Evolutionary conservation across 1,140 invertebrate genomes (phyloP), one percentile per base, ranked within the genome.

Genomic region (Heliconius nattereri): DNA sequence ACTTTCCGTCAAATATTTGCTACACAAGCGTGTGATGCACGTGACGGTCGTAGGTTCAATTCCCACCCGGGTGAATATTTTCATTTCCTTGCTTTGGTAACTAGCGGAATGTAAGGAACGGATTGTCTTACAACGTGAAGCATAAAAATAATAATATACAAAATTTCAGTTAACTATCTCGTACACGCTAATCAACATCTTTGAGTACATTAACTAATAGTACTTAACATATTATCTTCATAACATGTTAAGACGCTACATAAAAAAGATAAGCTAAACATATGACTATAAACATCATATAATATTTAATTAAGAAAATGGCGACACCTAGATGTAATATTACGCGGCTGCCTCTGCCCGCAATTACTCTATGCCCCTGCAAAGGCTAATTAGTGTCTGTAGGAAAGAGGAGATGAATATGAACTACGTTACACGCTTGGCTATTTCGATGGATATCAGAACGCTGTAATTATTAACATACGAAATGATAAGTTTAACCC

Each of bases 341-440:
- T 90, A 85, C 86, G 82, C 76, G 86, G 82, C 80, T 84, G 85
- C 88, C 85, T 87, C 85, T 85, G 85, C 76, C 81, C 78, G 81
- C 87, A 87, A 93, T 93, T 93, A 92, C 92, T 93, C 87, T 89
- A 90, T 87, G 91, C 91, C 88, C 16, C 84, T 84, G 83, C 83
- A 83, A 83, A 85, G 81, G 83, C 86, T 93, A 93, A 92, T 93
- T 93, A 92, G 90, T 84, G 85, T 85, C 84, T 81, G 86, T 85
- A 85, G 85, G 91, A 89, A 92, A 91, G 88, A 81, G 83, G 91
- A 91, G 87, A 91, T 90, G 87, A 85, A 88, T 20, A 85, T 87
- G 87, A 88, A n/a, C n/a, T 23, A 23, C 54, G 54, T 23, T 57
- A 23, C n/a, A 57, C 54, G 54, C n/a, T 57, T 9, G 54, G 85